Conservation (phyloP, 2,797 vertebrate genomes). For the Clarias pachynema region DNA sequence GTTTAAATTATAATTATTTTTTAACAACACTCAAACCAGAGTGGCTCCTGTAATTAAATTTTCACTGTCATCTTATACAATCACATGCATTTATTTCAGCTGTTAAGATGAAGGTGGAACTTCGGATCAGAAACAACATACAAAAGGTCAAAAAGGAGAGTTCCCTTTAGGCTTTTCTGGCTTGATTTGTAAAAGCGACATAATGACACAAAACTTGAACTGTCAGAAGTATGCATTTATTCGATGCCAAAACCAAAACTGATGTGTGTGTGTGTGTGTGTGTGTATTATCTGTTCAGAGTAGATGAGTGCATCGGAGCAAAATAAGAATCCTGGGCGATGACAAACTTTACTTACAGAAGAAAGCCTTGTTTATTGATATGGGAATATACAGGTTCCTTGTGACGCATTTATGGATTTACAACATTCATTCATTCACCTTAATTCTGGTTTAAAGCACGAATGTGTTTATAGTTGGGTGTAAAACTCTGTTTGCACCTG, state of each 20-base stretch:
- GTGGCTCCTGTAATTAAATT: background rate
- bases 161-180: background rate
- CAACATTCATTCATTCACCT: background rate
- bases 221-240: background rate
- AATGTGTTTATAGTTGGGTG: background rate
- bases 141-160: background rate
- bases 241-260: background rate
- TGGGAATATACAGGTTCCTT: background rate
- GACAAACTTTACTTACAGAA: background rate
- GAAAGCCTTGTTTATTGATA: background rate
- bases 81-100: background rate
- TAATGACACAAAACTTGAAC: background rate
- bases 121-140: background rate
- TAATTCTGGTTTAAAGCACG: background rate
- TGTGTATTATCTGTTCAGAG: background rate
- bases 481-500: background rate
- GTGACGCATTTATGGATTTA: background rate
- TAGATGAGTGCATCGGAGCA: background rate
- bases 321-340: background rate
- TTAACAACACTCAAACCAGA: background rate
- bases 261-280: background rate
- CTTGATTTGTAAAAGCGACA: background rate
- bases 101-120: background rate
- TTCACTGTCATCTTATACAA: background rate
- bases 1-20: too few relatives aligned